A percentile compares a stretch with the other conserved stretches of the same genome.
Conservation (phyloP, 2,888 invertebrate species). For the Leptura quadrifasciata region DNA sequence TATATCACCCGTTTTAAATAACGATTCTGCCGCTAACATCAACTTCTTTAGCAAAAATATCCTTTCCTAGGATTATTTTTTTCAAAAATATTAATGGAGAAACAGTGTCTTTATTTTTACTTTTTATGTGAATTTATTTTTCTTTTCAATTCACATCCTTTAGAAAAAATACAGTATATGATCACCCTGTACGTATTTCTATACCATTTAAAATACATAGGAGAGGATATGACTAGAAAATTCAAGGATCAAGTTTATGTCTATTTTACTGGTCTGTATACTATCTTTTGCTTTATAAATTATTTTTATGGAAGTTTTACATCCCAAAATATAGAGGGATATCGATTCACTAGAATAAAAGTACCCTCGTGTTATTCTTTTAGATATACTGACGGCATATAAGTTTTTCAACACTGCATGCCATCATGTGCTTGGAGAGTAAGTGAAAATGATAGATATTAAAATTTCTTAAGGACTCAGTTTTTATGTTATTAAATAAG, state of each 20-base stretch:
- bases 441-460: too few species aligned
- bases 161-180: too few species aligned
- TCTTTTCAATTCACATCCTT: too few species aligned
- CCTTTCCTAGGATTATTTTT: too few species aligned
- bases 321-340: neutral
- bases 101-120: too few species aligned
- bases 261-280: neutral
- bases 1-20: too few species aligned
- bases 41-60: too few species aligned
- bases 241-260: neutral
- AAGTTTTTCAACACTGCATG: neutral
- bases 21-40: too few species aligned
- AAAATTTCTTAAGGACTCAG: too few species aligned
- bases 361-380: neutral
- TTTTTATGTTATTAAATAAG: too few species aligned
- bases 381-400: neutral
- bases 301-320: constrained; percentile 4
- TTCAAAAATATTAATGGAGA: too few species aligned
- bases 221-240: neutral
- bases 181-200: neutral
- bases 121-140: too few species aligned
- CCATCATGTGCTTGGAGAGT: neutral
- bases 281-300: neutral
- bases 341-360: constrained; percentile 7
- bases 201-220: neutral